Conservation (phyloP, 2,113 vertebrate species). For the Triplophysa dalaica region DNA sequence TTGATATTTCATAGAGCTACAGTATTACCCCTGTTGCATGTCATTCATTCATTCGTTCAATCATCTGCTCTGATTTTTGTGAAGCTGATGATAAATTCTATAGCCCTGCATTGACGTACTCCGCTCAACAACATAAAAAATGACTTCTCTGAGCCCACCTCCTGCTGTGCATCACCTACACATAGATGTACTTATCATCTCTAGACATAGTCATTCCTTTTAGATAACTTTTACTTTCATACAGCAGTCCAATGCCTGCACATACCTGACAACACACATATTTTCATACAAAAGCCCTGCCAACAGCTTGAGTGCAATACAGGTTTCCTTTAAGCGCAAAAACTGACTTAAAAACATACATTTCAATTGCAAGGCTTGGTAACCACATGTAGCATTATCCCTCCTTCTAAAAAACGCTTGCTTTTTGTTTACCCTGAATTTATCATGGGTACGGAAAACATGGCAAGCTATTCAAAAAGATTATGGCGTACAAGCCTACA, state of each 20-base stretch:
- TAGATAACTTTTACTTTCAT: neutral
- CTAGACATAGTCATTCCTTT: neutral
- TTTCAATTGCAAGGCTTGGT: neutral
- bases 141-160: neutral
- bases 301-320: neutral
- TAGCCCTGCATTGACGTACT: neutral
- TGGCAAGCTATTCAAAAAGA: neutral
- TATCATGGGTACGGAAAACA: neutral
- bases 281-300: constrained; percentile 20
- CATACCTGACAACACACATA: constrained; percentile 12
- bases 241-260: neutral
- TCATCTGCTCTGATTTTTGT: neutral
- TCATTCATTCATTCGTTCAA: too few species aligned
- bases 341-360: constrained; percentile 16
- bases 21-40: too few species aligned
- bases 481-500: too few species aligned
- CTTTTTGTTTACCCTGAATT: constrained; percentile 3
- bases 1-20: too few species aligned
- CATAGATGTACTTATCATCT: neutral
- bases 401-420: constrained; percentile 1
- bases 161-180: constrained; percentile 14
- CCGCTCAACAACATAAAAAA: neutral
- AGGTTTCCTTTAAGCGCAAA: constrained; percentile 2
- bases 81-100: neutral
- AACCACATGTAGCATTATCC: constrained; percentile 20